These are phyloP conservation scores for Bilobella aurantiaca DNA, from an alignment of 1,140 invertebrate species.

Conservation along the genomic window DNA sequence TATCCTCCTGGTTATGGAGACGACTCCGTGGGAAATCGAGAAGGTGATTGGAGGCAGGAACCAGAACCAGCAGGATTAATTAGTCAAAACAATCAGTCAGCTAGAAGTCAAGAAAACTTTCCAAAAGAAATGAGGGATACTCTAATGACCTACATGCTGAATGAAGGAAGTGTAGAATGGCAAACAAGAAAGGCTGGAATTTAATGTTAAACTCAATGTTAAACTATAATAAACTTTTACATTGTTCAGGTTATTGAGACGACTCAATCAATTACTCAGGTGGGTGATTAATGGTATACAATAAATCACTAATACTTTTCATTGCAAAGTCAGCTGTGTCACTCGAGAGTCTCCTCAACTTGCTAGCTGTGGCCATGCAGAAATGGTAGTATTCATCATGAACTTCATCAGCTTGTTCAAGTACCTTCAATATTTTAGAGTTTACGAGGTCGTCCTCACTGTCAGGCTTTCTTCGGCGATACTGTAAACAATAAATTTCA, in stretches of 20 bases:
- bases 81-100: background rate
- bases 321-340: constrained; percentile 3
- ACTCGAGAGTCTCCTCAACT: too few species aligned
- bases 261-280: background rate
- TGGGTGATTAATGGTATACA: background rate
- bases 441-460: background rate
- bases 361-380: too few species aligned
- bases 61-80: background rate
- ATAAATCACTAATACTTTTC: background rate
- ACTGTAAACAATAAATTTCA: background rate
- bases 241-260: background rate
- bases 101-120: background rate
- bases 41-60: background rate
- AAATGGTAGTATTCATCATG: background rate
- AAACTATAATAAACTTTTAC: background rate
- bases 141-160: constrained; percentile 2
- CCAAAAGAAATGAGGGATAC: constrained; percentile 13
- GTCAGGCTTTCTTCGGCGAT: background rate
- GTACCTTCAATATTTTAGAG: background rate
- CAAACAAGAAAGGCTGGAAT: background rate
- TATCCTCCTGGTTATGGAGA: constrained; percentile 10
- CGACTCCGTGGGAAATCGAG: background rate
- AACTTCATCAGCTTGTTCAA: background rate
- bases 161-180: constrained; percentile 15
- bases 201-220: background rate